A percentile compares a stretch with the other conserved stretches of the same genome.
Conservation (phyloP, 2,888 invertebrate genomes). For the Nasonia oneida region DNA sequence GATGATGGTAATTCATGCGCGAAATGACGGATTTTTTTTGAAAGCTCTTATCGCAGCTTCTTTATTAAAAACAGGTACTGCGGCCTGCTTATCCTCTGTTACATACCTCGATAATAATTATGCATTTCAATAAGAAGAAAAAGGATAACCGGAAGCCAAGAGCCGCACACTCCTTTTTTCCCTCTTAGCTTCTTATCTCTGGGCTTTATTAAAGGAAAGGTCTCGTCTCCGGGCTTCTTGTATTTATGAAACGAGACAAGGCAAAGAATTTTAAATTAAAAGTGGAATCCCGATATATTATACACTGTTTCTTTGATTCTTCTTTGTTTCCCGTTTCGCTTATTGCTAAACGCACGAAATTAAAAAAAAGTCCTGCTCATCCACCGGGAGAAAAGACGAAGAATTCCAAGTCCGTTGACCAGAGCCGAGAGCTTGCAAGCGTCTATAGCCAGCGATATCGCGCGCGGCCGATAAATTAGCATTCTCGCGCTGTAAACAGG, state of each 20-base stretch:
- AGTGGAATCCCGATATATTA: background rate
- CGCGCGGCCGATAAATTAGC: slow-evolving; percentile 76
- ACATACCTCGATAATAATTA: slow-evolving; percentile 44
- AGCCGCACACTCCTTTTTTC: slow-evolving; percentile 5
- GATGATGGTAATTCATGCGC: background rate
- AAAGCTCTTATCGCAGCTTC: slow-evolving; percentile 11
- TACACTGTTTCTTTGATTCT: background rate
- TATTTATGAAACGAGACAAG: background rate
- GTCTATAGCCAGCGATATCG: background rate
- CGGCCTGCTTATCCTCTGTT: slow-evolving; percentile 33
- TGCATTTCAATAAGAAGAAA: slow-evolving; percentile 21
- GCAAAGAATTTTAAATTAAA: slow-evolving; percentile 33
- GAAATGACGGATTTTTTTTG: background rate
- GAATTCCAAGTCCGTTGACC: slow-evolving; percentile 59
- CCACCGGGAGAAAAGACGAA: slow-evolving; percentile 12
- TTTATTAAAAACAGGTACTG: slow-evolving; percentile 75
- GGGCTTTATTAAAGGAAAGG: slow-evolving; percentile 47
- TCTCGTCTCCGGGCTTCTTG: background rate
- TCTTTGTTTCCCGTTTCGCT: background rate
- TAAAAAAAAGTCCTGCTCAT: background rate
- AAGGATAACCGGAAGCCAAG: background rate
- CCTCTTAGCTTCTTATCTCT: background rate
- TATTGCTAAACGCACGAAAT: background rate
- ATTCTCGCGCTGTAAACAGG: slow-evolving; percentile 78
- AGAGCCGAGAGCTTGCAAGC: slow-evolving; percentile 49